Evolutionary conservation across 2,113 vertebrate genomes (phyloP), one percentile per base, ranked within the genome.

Genomic region (Nestor notabilis): DNA sequence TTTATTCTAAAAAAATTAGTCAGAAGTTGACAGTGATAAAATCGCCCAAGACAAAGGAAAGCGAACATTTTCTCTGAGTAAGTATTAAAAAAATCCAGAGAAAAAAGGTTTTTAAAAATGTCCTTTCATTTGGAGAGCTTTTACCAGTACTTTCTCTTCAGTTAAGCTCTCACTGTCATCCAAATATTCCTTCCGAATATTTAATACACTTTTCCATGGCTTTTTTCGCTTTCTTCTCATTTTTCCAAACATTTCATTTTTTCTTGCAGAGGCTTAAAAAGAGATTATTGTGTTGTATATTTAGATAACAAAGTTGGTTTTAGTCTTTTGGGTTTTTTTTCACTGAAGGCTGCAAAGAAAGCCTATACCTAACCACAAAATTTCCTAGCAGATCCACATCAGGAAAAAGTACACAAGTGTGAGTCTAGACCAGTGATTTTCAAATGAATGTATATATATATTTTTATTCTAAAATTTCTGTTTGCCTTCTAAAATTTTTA

Each of bases 351-450:
- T 4, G 1, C 4, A 31, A n/a, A 53, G 17, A 69, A 75, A 80
- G 0, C 2, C 14, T 44, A 3, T 23, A 20, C 0, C 3, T 17
- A 58, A 4, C 5, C 24, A 31, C 25, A 3, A 0, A 13, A 43
- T 68, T 82, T 3, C 9, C 44, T 46, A 10, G 13, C 3, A 46
- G 10, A 81, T 68, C 3, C 15, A 82, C 79, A 5, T 31, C 52
- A 15, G 3, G 10, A 64, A 78, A 70, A 87, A 33, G 0, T 28
- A 13, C 1, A 25, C 23, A 7, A 43, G 18, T 3, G 2, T 28
- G 4, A 46, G 0, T 43, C 5, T 64, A 55, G 5, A 33, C 3
- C 3, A 6, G 1, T 29, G 31, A 18, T 81, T 89, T 91, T 52
- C 7, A 31, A 21, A 49, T 10, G 3, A 11, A 50, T 44, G 3